Conservation (phyloP, 2,888 invertebrate genomes). For the Podotricha telesiphe region DNA sequence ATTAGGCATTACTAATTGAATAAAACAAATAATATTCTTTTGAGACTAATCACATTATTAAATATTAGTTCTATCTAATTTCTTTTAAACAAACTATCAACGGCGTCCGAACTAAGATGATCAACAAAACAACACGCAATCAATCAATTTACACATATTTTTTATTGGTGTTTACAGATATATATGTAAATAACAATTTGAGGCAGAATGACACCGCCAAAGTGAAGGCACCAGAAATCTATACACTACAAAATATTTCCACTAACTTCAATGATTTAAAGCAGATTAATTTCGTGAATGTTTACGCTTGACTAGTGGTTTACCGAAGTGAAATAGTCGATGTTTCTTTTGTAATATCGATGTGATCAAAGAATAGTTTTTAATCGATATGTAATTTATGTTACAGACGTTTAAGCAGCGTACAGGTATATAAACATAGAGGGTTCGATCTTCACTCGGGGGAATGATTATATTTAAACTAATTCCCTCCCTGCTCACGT, state of each 20-base stretch:
- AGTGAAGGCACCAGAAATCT: conserved; percentile 10
- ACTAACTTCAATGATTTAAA: conserved; percentile 22
- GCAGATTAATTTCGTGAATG: conserved; percentile 25
- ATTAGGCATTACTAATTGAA: not conserved
- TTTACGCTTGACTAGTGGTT: conserved; percentile 11
- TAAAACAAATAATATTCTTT: not conserved
- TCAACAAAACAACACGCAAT: too few relatives aligned
- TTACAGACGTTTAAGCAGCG: too few relatives aligned
- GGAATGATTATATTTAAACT: too few relatives aligned
- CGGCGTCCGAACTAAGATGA: too few relatives aligned
- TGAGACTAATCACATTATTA: too few relatives aligned
- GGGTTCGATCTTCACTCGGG: too few relatives aligned
- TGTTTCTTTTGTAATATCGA: not conserved
- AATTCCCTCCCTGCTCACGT: too few relatives aligned
- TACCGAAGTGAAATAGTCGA: conserved; percentile 5
- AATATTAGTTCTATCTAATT: too few relatives aligned
- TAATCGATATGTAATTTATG: not conserved
- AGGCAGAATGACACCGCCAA: not conserved
- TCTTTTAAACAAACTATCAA: too few relatives aligned
- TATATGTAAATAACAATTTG: conserved; percentile 1
- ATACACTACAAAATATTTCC: conserved; percentile 15
- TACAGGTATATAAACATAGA: too few relatives aligned
- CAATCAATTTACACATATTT: not conserved
- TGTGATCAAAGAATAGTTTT: not conserved
- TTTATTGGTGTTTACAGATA: not conserved